These are phyloP conservation scores for Glaucomys volans DNA, from an alignment of 2,113 vertebrate species.

Conservation along the genomic window DNA sequence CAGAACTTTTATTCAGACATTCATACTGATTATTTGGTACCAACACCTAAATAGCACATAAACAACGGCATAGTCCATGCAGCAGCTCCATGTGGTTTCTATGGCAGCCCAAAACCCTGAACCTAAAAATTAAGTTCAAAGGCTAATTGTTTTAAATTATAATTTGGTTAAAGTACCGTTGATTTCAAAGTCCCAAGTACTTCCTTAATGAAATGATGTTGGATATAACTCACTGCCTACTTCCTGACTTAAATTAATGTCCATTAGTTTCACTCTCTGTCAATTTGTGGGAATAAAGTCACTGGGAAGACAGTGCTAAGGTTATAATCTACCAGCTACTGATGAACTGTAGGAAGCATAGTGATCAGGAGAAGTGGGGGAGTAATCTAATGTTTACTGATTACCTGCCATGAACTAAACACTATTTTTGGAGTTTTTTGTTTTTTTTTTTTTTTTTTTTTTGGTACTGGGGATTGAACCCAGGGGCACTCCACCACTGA, in stretches of 20 bases:
- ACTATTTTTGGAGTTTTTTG: constrained; percentile 1
- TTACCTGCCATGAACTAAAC: not conserved
- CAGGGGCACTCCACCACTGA: too few relatives aligned
- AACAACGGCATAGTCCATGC: not conserved
- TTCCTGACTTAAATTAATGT: constrained; percentile 59
- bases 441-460: too few relatives aligned
- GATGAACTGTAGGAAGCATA: not conserved
- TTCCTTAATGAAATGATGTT: constrained; percentile 79
- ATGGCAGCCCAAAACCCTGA: not conserved
- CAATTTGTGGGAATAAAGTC: constrained; percentile 55
- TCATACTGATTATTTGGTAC: constrained; percentile 47
- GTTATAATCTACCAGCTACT: not conserved
- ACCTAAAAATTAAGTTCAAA: constrained; percentile 72
- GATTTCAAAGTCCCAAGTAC: constrained; percentile 70
- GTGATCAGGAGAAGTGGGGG: not conserved
- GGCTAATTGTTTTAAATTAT: constrained; percentile 75
- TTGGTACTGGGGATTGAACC: too few relatives aligned
- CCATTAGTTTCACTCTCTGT: constrained; percentile 33
- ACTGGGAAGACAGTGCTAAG: not conserved
- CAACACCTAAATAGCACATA: not conserved
- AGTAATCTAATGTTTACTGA: not conserved
- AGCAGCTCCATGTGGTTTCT: constrained; percentile 4
- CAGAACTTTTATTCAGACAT: not conserved
- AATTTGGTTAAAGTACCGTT: constrained; percentile 63
- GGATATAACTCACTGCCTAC: constrained; percentile 70